These are phyloP conservation scores for Drosophila sp. DNA, from an alignment of 1,140 invertebrate species.

Conservation along the genomic window DNA sequence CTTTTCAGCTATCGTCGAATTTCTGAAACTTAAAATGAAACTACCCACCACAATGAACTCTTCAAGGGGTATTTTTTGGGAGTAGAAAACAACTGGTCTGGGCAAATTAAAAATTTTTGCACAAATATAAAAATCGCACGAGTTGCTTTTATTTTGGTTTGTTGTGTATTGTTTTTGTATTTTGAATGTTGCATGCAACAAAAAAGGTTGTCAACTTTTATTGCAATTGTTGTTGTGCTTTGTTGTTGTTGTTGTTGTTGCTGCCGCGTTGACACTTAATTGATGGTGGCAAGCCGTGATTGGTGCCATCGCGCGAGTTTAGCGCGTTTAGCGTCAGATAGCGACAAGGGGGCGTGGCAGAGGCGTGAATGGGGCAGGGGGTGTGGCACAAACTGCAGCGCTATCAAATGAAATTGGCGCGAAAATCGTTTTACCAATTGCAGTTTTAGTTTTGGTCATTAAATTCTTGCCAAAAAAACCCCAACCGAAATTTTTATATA, in stretches of 20 bases:
- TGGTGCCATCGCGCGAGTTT: slow-evolving; percentile 63
- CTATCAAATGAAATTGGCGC: slow-evolving; percentile 79
- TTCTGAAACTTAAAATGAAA: neutral
- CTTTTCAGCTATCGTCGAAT: too few relatives aligned
- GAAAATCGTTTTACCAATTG: slow-evolving; percentile 81
- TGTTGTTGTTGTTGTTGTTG: slow-evolving; percentile 49
- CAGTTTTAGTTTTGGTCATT: slow-evolving; percentile 72
- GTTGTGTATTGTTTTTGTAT: slow-evolving; percentile 21
- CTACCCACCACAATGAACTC: neutral
- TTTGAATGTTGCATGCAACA: slow-evolving; percentile 67
- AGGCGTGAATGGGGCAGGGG: neutral
- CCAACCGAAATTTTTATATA: slow-evolving; percentile 29
- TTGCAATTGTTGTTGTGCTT: slow-evolving; percentile 58
- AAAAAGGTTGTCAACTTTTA: slow-evolving; percentile 81
- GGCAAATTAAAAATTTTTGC: slow-evolving; percentile 81
- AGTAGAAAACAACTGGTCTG: slow-evolving; percentile 1
- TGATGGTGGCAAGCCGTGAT: slow-evolving; percentile 81
- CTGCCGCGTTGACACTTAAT: slow-evolving; percentile 76
- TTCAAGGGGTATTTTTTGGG: neutral
- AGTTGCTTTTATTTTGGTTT: slow-evolving; percentile 31
- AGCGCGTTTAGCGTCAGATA: slow-evolving; percentile 38
- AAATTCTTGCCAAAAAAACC: slow-evolving; percentile 50
- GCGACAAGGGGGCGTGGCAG: neutral
- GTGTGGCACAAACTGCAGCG: slow-evolving; percentile 38
- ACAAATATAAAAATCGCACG: slow-evolving; percentile 77